Conservation (phyloP, 2,888 invertebrate genomes). For the Sialis fuliginosa region DNA sequence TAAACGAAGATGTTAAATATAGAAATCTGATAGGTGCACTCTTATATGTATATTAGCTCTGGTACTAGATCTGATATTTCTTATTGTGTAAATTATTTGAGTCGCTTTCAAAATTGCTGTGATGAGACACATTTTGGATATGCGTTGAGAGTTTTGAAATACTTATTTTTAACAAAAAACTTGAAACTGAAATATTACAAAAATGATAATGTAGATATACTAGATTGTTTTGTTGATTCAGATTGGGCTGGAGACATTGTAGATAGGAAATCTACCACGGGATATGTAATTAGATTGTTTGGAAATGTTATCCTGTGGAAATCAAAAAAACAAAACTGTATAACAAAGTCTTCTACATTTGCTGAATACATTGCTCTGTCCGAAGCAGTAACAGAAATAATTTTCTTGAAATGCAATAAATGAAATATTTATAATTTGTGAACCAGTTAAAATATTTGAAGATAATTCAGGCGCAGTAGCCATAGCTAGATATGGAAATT, state of each 20-base stretch:
- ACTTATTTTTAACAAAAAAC: slow-evolving; percentile 14
- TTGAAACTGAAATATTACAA: slow-evolving; percentile 12
- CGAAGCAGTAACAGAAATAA: slow-evolving; percentile 11
- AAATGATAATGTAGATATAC: slow-evolving; percentile 11
- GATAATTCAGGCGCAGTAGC: slow-evolving; percentile 13
- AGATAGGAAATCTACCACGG: slow-evolving; percentile 13
- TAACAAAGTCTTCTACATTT: slow-evolving; percentile 13
- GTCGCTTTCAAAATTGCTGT: slow-evolving; percentile 19
- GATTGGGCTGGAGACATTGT: slow-evolving; percentile 17
- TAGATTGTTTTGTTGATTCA: slow-evolving; percentile 17
- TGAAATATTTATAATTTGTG: slow-evolving; percentile 5
- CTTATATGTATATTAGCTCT: slow-evolving; percentile 13
- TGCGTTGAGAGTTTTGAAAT: slow-evolving; percentile 16
- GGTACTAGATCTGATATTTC: slow-evolving; percentile 15
- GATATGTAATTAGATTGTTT: slow-evolving; percentile 18
- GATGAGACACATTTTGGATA: slow-evolving; percentile 13
- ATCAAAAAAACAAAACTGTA: slow-evolving; percentile 14
- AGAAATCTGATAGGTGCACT: slow-evolving; percentile 12
- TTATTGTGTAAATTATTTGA: slow-evolving; percentile 18
- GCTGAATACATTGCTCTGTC: slow-evolving; percentile 13
- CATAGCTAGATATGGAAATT: slow-evolving; percentile 13
- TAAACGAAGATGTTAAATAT: slow-evolving; percentile 14
- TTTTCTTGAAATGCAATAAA: slow-evolving; percentile 6
- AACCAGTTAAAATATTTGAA: slow-evolving; percentile 13
- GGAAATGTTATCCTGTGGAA: slow-evolving; percentile 18